Evolutionary conservation across 2,113 vertebrate genomes (phyloP).

Genomic region (Glaucidium brasilianum): DNA sequence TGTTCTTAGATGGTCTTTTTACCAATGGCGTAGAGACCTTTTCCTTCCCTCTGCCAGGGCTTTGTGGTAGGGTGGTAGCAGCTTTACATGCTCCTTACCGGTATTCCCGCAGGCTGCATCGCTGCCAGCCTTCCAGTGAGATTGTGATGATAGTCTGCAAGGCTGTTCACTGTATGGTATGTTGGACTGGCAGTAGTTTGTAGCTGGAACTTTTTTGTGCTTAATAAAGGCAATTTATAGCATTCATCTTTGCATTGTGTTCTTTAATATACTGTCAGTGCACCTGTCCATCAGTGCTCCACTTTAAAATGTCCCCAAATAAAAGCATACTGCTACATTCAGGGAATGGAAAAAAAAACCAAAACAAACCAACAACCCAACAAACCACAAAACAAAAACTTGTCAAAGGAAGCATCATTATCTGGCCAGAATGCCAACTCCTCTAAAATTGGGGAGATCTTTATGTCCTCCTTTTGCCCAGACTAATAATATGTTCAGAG

Average conservation of each 20-base stretch:
- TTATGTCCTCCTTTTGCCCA: background rate
- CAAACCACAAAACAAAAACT: too few relatives aligned
- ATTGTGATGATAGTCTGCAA: background rate
- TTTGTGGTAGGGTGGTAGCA: background rate
- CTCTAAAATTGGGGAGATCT: background rate
- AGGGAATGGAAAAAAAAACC: background rate
- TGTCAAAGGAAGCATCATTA: background rate
- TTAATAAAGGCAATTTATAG: background rate
- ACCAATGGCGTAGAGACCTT: background rate
- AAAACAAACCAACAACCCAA: background rate
- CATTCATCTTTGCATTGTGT: background rate
- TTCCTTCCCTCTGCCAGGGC: background rate
- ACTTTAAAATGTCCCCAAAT: background rate
- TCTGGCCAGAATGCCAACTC: background rate
- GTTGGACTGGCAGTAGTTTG: background rate
- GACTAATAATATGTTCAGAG: background rate
- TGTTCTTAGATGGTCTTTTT: background rate
- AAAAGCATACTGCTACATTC: background rate
- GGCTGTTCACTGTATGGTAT: rapidly evolving
- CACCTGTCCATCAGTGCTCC: background rate
- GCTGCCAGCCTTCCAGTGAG: background rate
- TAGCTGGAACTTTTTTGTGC: background rate
- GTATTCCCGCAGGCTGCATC: background rate
- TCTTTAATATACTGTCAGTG: background rate
- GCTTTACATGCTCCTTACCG: background rate